Evolutionary conservation across 2,797 vertebrate genomes (phyloP).

Genomic region (Acomys russatus): DNA sequence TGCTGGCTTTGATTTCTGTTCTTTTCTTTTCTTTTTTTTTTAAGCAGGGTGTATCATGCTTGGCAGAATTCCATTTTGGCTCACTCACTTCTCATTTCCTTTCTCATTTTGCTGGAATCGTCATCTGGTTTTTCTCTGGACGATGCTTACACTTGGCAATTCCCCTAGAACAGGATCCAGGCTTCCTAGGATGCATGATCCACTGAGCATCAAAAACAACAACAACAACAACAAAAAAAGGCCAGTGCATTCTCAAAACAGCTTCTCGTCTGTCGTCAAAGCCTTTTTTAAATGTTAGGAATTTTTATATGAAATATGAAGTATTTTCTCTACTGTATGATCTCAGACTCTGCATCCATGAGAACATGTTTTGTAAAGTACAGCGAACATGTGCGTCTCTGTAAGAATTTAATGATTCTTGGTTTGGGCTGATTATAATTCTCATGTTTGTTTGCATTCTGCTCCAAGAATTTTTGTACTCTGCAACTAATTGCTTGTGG

Average conservation of each 20-base stretch:
- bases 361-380: slow-evolving; percentile 70
- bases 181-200: background rate
- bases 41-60: slow-evolving; percentile 29
- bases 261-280: slow-evolving; percentile 46
- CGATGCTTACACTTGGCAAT: slow-evolving; percentile 39
- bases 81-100: slow-evolving; percentile 67
- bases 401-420: slow-evolving; percentile 60
- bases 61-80: slow-evolving; percentile 62
- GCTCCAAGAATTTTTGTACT: slow-evolving; percentile 58
- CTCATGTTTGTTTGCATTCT: slow-evolving; percentile 60
- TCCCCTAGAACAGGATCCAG: slow-evolving; percentile 4
- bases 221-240: slow-evolving; percentile 73
- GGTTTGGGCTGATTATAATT: slow-evolving; percentile 44
- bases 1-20: slow-evolving; percentile 73
- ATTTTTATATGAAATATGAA: slow-evolving; percentile 74
- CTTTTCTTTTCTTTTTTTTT: background rate
- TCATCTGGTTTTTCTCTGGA: slow-evolving; percentile 51
- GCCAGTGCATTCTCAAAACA: background rate
- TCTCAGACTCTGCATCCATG: slow-evolving; percentile 52
- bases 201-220: background rate
- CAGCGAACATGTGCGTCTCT: slow-evolving; percentile 53
- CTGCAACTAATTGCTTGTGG: slow-evolving; percentile 63
- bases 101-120: slow-evolving; percentile 50
- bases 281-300: slow-evolving; percentile 58
- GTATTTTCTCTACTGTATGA: slow-evolving; percentile 68